A percentile compares a stretch with the other conserved stretches of the same genome.
Evolutionary conservation across 1,140 invertebrate species (phyloP).

Genomic region (Polyergus mexicanus): DNA sequence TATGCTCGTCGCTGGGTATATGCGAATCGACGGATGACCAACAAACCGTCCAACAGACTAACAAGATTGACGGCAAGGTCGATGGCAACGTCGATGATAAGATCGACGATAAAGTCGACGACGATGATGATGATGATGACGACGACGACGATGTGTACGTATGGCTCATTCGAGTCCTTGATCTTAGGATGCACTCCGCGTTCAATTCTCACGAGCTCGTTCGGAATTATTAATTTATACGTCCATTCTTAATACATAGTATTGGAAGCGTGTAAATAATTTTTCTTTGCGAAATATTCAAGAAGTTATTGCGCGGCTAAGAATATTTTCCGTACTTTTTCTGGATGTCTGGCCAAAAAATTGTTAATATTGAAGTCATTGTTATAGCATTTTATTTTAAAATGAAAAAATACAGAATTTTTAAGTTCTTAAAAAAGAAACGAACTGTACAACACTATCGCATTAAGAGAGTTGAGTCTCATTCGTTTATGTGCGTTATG

Average conservation of each 20-base stretch:
- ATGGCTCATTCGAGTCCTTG: constrained; percentile 52
- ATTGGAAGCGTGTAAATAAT: not conserved
- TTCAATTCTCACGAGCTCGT: not conserved
- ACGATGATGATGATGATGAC: not conserved
- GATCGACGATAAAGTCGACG: not conserved
- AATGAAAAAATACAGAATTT: not conserved
- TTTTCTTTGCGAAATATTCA: not conserved
- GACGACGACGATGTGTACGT: constrained; percentile 65
- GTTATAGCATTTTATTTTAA: not conserved
- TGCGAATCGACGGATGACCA: constrained; percentile 71
- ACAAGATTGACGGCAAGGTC: no score
- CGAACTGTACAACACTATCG: not conserved
- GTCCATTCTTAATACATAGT: not conserved
- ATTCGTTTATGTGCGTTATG: not conserved
- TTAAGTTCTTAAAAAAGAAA: not conserved
- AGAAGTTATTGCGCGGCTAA: not conserved
- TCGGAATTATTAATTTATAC: not conserved
- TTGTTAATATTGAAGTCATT: not conserved
- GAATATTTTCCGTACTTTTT: not conserved
- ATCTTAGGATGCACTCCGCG: constrained; percentile 38
- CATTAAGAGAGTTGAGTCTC: not conserved
- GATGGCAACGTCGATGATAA: constrained; percentile 1
- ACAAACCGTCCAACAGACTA: constrained; percentile 39
- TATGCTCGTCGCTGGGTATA: constrained; percentile 71
- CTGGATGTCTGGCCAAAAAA: not conserved